Evolutionary conservation across 2,888 invertebrate species (phyloP).

Genomic region (Dolichomitus sp.): DNA sequence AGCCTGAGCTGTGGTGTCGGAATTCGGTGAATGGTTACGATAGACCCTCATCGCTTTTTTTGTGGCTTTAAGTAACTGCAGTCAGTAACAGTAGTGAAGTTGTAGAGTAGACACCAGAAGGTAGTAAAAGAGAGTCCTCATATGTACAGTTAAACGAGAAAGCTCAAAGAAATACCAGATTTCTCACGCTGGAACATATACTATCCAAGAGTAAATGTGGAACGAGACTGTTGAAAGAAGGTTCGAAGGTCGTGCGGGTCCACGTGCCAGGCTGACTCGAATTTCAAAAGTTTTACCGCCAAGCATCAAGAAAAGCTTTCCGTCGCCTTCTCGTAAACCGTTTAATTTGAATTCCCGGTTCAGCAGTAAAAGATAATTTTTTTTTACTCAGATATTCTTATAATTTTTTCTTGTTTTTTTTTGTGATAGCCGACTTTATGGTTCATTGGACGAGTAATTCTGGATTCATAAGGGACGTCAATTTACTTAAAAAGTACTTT

Average conservation of each 20-base stretch:
- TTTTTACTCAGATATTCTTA: background rate
- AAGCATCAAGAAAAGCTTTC: slow-evolving; percentile 1
- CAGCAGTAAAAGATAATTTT: background rate
- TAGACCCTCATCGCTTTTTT: background rate
- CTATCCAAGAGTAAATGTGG: slow-evolving; percentile 14
- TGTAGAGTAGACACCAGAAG: background rate
- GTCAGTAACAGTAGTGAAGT: background rate
- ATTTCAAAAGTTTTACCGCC: slow-evolving; percentile 55
- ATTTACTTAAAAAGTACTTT: background rate
- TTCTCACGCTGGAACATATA: slow-evolving; percentile 46
- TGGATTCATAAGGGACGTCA: background rate
- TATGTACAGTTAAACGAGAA: background rate
- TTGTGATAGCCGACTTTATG: slow-evolving; percentile 9
- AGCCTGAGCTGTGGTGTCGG: background rate
- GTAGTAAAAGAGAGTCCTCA: background rate
- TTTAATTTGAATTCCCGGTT: slow-evolving; percentile 39
- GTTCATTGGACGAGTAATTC: slow-evolving; percentile 9
- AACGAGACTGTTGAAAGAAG: slow-evolving; percentile 32
- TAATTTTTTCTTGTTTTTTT: slow-evolving; percentile 20
- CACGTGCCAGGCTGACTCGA: slow-evolving; percentile 52
- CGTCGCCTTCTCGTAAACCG: slow-evolving; percentile 11
- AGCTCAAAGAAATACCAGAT: slow-evolving; percentile 44
- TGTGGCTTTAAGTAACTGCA: background rate
- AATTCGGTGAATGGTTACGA: background rate
- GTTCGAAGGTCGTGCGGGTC: slow-evolving; percentile 43